A percentile compares a stretch with the other conserved stretches of the same genome.
These are phyloP conservation scores for Tachypleus tridentatus DNA, from an alignment of 1,140 invertebrate species.

Conservation along the genomic window DNA sequence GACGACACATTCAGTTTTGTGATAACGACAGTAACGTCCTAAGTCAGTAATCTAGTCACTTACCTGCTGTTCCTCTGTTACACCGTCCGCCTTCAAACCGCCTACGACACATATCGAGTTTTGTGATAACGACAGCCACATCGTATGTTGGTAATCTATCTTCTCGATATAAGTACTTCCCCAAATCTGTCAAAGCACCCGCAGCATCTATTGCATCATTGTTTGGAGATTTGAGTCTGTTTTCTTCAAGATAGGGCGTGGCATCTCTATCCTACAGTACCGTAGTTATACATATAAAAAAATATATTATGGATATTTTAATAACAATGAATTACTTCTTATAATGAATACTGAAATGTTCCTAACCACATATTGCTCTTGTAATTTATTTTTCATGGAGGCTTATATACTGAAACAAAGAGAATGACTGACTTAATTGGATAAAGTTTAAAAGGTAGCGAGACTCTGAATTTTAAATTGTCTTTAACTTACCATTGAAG, in stretches of 20 bases:
- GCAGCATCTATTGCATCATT: constrained; percentile 87
- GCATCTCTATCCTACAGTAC: constrained; percentile 71
- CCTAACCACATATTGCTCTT: too few relatives aligned
- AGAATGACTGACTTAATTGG: too few relatives aligned
- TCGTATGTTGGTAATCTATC: constrained; percentile 85
- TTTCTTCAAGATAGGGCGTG: constrained; percentile 84
- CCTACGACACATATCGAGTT: constrained; percentile 97
- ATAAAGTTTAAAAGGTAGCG: too few relatives aligned
- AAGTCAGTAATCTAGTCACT: constrained; percentile 31
- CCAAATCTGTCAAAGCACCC: constrained; percentile 87
- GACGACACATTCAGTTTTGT: too few relatives aligned
- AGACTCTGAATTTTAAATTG: too few relatives aligned
- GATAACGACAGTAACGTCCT: too few relatives aligned
- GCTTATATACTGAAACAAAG: too few relatives aligned
- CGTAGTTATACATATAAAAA: constrained; percentile 5
- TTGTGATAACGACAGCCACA: constrained; percentile 88
- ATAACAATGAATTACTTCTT: neutral
- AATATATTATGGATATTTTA: neutral
- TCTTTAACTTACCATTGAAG: too few relatives aligned
- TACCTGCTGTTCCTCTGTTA: constrained; percentile 96
- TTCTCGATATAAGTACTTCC: constrained; percentile 91
- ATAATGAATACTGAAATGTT: too few relatives aligned
- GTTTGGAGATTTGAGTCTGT: constrained; percentile 55
- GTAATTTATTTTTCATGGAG: too few relatives aligned
- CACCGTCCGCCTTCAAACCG: constrained; percentile 85